phyloP scores from a whole-genome alignment of 2,888 invertebrate species.

The Molanna angustata region DNA sequence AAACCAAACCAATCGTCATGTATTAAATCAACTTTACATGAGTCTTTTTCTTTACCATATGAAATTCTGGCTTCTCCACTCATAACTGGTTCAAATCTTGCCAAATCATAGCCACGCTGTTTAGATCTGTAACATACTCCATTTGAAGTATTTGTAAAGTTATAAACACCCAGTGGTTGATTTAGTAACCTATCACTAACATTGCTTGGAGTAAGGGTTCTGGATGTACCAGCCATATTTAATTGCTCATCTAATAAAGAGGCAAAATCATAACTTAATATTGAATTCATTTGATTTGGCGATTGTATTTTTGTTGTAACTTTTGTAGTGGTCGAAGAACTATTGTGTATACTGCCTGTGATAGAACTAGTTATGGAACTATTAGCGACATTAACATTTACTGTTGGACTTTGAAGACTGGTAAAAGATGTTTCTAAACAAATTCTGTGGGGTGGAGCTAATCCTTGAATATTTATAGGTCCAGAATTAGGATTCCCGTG shows the following conservation, averaged over 20 bases:
- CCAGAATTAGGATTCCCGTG: slow-evolving; percentile 45
- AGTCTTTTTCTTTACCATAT: slow-evolving; percentile 29
- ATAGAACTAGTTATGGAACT: slow-evolving; percentile 29
- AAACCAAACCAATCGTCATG: slow-evolving; percentile 66
- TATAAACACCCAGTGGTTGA: slow-evolving; percentile 31
- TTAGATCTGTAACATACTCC: slow-evolving; percentile 26
- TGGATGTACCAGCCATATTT: slow-evolving; percentile 21
- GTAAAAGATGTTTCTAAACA: slow-evolving; percentile 77
- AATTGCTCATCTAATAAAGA: slow-evolving; percentile 41
- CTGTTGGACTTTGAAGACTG: slow-evolving; percentile 59
- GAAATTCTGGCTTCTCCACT: slow-evolving; percentile 35
- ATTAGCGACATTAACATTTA: slow-evolving; percentile 27
- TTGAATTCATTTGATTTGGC: slow-evolving; percentile 44
- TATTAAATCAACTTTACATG: slow-evolving; percentile 49
- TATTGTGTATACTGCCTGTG: slow-evolving; percentile 30
- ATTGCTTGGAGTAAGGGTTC: slow-evolving; percentile 28
- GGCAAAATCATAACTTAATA: slow-evolving; percentile 45
- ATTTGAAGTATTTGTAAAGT: slow-evolving; percentile 26
- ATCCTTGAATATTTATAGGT: slow-evolving; percentile 41
- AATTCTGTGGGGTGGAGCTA: slow-evolving; percentile 55
- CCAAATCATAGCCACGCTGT: slow-evolving; percentile 23
- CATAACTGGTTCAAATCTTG: slow-evolving; percentile 22
- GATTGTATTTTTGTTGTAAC: slow-evolving; percentile 28
- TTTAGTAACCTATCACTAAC: slow-evolving; percentile 25
- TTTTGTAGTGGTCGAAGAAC: slow-evolving; percentile 28